Evolutionary conservation across 2,797 vertebrate genomes (phyloP).

Genomic region (Salmo trutta): DNA sequence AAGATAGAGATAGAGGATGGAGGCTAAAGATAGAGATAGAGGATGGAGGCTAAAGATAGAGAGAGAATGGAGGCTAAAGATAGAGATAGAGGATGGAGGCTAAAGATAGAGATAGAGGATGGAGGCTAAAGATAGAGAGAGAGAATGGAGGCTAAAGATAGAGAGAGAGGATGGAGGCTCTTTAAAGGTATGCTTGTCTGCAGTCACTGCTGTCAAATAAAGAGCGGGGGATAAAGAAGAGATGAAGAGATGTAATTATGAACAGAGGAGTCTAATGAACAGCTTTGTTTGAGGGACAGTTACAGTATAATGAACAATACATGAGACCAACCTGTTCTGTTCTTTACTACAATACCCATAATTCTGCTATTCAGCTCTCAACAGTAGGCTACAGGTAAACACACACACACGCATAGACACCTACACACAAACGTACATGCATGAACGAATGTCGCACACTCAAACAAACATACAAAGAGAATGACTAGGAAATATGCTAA

Average conservation of each 20-base stretch:
- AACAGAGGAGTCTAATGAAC: not conserved
- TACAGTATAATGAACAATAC: not conserved
- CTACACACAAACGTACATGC: slow-evolving; percentile 11
- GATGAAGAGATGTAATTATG: slow-evolving; percentile 23
- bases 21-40: not conserved
- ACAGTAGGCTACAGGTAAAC: not conserved
- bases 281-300: too few species aligned
- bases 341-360: not conserved
- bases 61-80: not conserved
- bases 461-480: slow-evolving; percentile 22
- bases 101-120: too few species aligned
- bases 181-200: not conserved
- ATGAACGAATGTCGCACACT: slow-evolving; percentile 20
- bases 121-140: too few species aligned
- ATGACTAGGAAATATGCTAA: not conserved
- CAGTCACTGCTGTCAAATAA: not conserved
- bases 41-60: too few species aligned
- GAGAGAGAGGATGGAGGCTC: not conserved
- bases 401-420: not conserved
- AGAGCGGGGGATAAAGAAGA: not conserved
- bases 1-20: too few species aligned
- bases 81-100: too few species aligned
- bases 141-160: too few species aligned
- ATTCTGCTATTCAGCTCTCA: not conserved
- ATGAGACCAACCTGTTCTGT: not conserved